These are phyloP conservation scores for Anguilla anguilla DNA, from an alignment of 2,797 vertebrate genomes.

Conservation along the genomic window DNA sequence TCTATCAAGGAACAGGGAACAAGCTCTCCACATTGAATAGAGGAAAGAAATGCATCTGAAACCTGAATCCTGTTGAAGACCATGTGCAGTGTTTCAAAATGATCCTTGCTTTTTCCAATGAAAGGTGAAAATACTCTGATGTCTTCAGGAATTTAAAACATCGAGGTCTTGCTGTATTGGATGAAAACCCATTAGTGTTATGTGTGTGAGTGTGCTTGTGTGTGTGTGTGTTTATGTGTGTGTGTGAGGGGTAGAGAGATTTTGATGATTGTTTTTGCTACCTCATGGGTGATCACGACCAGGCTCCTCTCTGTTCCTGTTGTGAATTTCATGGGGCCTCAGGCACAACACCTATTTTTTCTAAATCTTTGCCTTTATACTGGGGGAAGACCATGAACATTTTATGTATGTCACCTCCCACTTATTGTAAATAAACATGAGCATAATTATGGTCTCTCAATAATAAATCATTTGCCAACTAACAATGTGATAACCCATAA, in stretches of 20 bases:
- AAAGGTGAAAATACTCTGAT: neutral
- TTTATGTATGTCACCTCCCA: neutral
- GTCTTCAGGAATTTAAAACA: neutral
- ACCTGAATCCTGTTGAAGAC: slow-evolving; percentile 14
- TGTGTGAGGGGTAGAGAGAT: neutral
- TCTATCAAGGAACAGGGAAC: neutral
- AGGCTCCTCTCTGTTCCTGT: neutral
- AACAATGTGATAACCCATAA: neutral
- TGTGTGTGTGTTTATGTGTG: neutral
- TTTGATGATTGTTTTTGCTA: neutral
- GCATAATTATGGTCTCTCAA: neutral
- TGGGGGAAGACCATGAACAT: neutral
- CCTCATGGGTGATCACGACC: neutral
- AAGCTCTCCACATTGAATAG: neutral
- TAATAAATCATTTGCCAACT: neutral
- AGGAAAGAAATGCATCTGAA: slow-evolving; percentile 32
- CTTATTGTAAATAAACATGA: neutral
- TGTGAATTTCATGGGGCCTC: neutral
- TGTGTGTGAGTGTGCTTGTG: neutral
- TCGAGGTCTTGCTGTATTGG: neutral
- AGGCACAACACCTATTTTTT: neutral
- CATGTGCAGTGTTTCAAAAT: neutral
- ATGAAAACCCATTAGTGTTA: neutral
- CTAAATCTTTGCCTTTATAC: neutral
- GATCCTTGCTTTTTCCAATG: neutral